Base-by-base conservation (phyloP, 2,113 vertebrate genomes). In the Promerops cafer region DNA sequence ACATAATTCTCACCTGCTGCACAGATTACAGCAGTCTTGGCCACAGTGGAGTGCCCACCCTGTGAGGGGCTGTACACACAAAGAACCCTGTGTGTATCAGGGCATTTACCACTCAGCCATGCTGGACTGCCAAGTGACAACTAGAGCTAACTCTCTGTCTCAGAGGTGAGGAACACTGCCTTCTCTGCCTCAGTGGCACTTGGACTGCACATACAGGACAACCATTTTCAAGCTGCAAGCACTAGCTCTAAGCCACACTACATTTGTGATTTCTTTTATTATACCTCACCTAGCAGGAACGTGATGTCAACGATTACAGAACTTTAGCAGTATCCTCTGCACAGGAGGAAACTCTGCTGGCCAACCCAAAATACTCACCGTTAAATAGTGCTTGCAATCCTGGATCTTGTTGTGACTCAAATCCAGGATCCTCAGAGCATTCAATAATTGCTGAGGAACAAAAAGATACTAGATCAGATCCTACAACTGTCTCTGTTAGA, bases 381-480 rank as follows among this genome's bases (percentile, higher is more conserved):
- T 98, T 71, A 99, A 97, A 95, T 99, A 99, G 85, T 98, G 97
- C 27, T 98, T 98, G 54, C 99, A 99, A 77, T 99, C 98, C 95
- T 98, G 98, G 77, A 99, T 98, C 96, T 97, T 98, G 97, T 99
- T 99, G 94, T 99, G 99, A 97, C 99, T 99, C 91, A 99, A 96
- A 96, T 99, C 99, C 97, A 99, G 96, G 90, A 97, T 97, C 86
- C 98, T 99, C 68, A 99, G 96, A 56, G 98, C 98, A 63, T 99
- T 99, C 87, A 99, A 77, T 96, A 99, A 98, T 97, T 98, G 98
- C 99, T 99, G 57, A 87, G 66, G 37, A 49, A 87, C 33, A 87
- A 85, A 90, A 70, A 76, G 65, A 39, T 19, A 86, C 68, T 57
- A 78, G 30, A 72, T 66, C 42, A 87, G 77, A 70, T 53, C 57